A percentile compares a stretch with the other conserved stretches of the same genome.
Conservation (phyloP, 1,140 invertebrate genomes). For the Oncopeltus fasciatus region DNA sequence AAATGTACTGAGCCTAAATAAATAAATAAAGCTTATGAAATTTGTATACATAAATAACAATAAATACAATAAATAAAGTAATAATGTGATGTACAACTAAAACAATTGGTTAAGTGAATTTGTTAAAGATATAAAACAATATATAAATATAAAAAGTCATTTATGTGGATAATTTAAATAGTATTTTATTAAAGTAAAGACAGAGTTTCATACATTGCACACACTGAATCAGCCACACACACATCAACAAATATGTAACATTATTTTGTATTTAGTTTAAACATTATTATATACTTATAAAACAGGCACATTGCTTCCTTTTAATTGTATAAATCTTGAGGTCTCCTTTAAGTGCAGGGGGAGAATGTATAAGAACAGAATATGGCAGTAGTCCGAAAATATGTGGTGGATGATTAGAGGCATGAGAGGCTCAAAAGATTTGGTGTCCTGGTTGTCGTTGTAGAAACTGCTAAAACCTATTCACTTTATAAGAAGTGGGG, state of each 20-base stretch:
- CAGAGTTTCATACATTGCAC: not conserved
- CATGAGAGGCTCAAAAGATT: not conserved
- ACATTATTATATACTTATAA: slow-evolving; percentile 9
- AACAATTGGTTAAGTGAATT: not conserved
- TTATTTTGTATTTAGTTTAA: not conserved
- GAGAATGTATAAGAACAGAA: not conserved
- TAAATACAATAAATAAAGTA: not conserved
- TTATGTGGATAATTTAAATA: slow-evolving; percentile 1
- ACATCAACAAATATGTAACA: not conserved
- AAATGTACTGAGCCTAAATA: not conserved
- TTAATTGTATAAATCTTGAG: not conserved
- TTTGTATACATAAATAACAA: not conserved
- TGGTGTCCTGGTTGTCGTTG: not conserved
- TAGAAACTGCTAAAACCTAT: not conserved
- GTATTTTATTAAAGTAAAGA: not conserved
- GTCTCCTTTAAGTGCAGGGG: not conserved
- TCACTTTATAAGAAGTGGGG: too few species aligned
- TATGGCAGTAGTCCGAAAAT: not conserved
- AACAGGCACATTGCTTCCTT: slow-evolving; percentile 11
- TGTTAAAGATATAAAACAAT: not conserved
- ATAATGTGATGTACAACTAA: not conserved
- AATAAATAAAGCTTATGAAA: not conserved
- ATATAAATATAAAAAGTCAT: not conserved
- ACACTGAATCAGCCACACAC: not conserved
- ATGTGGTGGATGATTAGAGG: too few species aligned